These are phyloP conservation scores for Leucoraja erinaceus DNA, from an alignment of 2,113 vertebrate species.

Conservation along the genomic window DNA sequence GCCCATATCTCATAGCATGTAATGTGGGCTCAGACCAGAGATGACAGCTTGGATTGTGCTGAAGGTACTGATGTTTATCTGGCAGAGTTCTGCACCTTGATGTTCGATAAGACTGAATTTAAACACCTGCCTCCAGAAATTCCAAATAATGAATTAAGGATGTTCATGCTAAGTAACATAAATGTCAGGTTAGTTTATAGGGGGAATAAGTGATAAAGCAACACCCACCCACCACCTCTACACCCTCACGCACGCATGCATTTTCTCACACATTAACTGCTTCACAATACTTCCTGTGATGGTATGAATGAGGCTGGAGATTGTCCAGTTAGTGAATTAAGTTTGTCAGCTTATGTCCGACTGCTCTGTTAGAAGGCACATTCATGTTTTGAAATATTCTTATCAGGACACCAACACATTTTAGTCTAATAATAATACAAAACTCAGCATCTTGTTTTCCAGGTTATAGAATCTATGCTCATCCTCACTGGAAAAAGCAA, in stretches of 20 bases:
- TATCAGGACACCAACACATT: neutral
- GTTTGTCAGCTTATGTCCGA: neutral
- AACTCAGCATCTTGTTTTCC: neutral
- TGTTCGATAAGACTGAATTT: constrained; percentile 50
- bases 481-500: no score
- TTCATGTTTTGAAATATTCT: neutral
- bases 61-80: constrained; percentile 54
- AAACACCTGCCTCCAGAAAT: constrained; percentile 57
- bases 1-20: constrained; percentile 39
- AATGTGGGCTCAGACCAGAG: constrained; percentile 50
- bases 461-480: no score
- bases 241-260: neutral
- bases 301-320: neutral
- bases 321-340: neutral
- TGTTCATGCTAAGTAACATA: neutral
- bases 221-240: neutral
- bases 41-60: constrained; percentile 45
- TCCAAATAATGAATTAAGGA: constrained; percentile 50
- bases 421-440: neutral
- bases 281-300: neutral
- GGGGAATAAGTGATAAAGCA: neutral
- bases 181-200: neutral
- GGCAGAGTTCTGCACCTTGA: constrained; percentile 48
- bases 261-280: neutral
- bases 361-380: neutral